These are phyloP conservation scores for pig (Sus scrofa) DNA, from an alignment of 2,113 vertebrate genomes.

Conservation along the genomic window T2T-Sscrofa CM000818.6:49517001-49517500, in stretches of 20 bases:
- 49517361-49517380: background rate
- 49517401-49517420: background rate
- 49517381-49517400: background rate
- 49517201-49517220: too few relatives aligned
- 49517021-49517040: background rate
- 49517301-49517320: too few relatives aligned
- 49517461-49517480: fast-evolving
- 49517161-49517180: too few relatives aligned
- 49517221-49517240: too few relatives aligned
- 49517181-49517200: too few relatives aligned
- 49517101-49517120: background rate
- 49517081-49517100: background rate
- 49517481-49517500: background rate
- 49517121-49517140: background rate
- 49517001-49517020: background rate
- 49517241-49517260: too few relatives aligned
- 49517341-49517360: background rate
- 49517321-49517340: too few relatives aligned
- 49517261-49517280: too few relatives aligned
- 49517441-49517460: background rate
- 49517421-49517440: background rate
- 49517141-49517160: background rate
- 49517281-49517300: too few relatives aligned
- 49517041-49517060: background rate
- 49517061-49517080: background rate